Evolutionary conservation across 2,797 vertebrate species (phyloP).

Genomic region (Sebastes variabilis): DNA sequence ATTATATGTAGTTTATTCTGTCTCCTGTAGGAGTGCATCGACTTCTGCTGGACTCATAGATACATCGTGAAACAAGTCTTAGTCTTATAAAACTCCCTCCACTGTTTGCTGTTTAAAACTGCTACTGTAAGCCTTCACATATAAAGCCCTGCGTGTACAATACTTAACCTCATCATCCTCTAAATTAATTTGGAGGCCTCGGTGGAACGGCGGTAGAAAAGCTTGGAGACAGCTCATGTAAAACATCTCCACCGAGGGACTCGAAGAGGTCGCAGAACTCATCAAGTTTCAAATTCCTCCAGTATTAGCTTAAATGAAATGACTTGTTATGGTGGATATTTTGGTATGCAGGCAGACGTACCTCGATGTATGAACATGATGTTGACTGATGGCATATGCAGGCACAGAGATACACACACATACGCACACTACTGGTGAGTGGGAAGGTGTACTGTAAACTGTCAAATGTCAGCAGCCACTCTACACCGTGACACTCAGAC

Average conservation of each 20-base stretch:
- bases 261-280: constrained; percentile 28
- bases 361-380: neutral
- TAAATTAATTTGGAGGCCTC: constrained; percentile 46
- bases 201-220: constrained; percentile 17
- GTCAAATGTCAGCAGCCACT: constrained; percentile 38
- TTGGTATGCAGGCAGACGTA: constrained; percentile 5
- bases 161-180: constrained; percentile 48
- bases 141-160: constrained; percentile 22
- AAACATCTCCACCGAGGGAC: constrained; percentile 48
- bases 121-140: neutral
- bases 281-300: constrained; percentile 61
- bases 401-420: neutral
- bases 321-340: constrained; percentile 50
- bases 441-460: constrained; percentile 14
- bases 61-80: neutral
- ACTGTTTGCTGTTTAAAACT: neutral
- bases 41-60: no score
- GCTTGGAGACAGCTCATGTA: constrained; percentile 33
- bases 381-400: constrained; percentile 36
- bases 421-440: neutral
- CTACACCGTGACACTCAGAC: constrained; percentile 38
- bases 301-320: constrained; percentile 53
- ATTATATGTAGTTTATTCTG: no score
- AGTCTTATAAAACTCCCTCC: neutral
- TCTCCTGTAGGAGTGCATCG: no score